phyloP scores from a whole-genome alignment of 2,888 invertebrate species.

The Sesia apiformis region DNA sequence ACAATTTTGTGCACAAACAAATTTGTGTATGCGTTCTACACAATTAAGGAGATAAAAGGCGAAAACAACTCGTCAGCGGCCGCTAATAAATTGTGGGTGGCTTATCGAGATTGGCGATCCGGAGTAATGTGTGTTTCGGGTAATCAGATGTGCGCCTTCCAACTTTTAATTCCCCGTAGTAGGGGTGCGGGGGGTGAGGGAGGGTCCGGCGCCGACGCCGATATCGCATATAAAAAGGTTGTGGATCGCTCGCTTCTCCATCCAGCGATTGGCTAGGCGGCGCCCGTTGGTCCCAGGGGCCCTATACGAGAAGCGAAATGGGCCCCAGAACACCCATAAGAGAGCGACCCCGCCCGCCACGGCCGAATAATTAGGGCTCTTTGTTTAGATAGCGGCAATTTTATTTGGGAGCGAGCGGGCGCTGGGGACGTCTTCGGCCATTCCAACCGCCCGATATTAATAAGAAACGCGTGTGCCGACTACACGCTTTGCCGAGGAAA shows the following conservation, averaged over 20 bases:
- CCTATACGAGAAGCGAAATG: slow-evolving; percentile 79
- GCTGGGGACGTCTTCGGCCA: slow-evolving; percentile 71
- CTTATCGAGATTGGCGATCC: slow-evolving; percentile 62
- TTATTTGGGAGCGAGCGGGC: slow-evolving; percentile 74
- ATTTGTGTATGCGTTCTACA: background rate
- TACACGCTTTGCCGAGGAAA: slow-evolving; percentile 4
- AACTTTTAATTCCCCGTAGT: slow-evolving; percentile 65
- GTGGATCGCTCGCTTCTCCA: slow-evolving; percentile 71
- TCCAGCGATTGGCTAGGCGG: slow-evolving; percentile 78
- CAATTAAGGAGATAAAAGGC: slow-evolving; percentile 16
- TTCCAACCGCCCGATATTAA: slow-evolving; percentile 69
- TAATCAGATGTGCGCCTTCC: slow-evolving; percentile 66
- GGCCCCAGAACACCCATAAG: slow-evolving; percentile 81
- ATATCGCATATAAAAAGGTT: slow-evolving; percentile 73
- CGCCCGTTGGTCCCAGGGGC: slow-evolving; percentile 75
- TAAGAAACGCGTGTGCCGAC: slow-evolving; percentile 66
- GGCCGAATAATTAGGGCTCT: slow-evolving; percentile 79
- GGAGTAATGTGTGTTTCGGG: slow-evolving; percentile 60
- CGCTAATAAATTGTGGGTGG: slow-evolving; percentile 55
- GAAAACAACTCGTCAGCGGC: slow-evolving; percentile 49
- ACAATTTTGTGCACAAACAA: too few species aligned
- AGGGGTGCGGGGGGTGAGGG: slow-evolving; percentile 29
- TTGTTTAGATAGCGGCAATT: slow-evolving; percentile 77
- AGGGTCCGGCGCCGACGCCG: slow-evolving; percentile 57
- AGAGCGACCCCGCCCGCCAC: slow-evolving; percentile 79